Conservation (phyloP, 2,888 invertebrate genomes). For the Carcina quercana region DNA sequence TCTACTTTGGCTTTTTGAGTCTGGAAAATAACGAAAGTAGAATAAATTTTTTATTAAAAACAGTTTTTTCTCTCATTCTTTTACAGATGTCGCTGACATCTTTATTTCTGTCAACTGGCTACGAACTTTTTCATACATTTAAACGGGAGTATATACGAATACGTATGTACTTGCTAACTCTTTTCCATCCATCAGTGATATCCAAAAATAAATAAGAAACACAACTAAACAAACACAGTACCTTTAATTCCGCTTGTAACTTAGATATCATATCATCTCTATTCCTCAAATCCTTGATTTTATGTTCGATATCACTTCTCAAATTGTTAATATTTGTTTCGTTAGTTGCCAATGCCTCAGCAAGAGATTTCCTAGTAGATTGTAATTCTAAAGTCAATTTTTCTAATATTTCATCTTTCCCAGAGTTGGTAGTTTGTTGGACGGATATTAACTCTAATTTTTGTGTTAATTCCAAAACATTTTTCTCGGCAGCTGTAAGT, state of each 20-base stretch:
- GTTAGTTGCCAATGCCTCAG: constrained; percentile 46
- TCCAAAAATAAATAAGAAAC: no score
- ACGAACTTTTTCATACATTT: no score
- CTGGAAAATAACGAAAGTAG: no score
- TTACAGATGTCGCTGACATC: no score
- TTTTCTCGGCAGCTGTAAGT: constrained; percentile 47
- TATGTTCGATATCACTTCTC: constrained; percentile 50
- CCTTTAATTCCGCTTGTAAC: constrained; percentile 61
- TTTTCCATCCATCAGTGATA: neutral
- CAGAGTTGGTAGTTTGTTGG: constrained; percentile 50
- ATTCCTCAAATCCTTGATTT: constrained; percentile 50
- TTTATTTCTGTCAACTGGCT: no score
- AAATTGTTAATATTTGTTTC: constrained; percentile 50
- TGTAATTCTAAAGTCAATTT: constrained; percentile 59
- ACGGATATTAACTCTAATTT: constrained; percentile 57
- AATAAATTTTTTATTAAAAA: no score
- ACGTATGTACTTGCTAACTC: no score
- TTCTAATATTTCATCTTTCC: constrained; percentile 58
- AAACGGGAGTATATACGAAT: no score
- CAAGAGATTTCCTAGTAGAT: constrained; percentile 42
- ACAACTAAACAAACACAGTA: constrained; percentile 19
- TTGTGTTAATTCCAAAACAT: constrained; percentile 48
- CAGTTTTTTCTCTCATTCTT: no score
- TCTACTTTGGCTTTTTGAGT: constrained; percentile 52
- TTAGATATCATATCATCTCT: constrained; percentile 50